Base-by-base conservation (phyloP, 2,113 vertebrate genomes). In the Mirounga angustirostris region DNA sequence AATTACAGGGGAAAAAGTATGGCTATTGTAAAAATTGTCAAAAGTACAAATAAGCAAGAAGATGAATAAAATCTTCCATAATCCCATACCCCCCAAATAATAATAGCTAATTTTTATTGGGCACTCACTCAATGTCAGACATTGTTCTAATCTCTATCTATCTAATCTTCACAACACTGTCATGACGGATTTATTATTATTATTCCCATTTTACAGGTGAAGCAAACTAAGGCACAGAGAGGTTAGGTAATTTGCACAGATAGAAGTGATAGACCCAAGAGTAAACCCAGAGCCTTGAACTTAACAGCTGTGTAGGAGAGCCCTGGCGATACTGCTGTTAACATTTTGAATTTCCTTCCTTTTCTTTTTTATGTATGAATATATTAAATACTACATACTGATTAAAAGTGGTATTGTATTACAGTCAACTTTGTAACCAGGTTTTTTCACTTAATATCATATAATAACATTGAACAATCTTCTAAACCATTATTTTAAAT, bases 401-500 rank as follows among this genome's bases (percentile, higher is more conserved):
- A 76, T 79, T 46, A 19, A 73, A 61, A 92, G 56, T 92, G 36
- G 3, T 69, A 59, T 50, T 81, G 7, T 56, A 65, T 91, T 69
- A 65, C 8, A 43, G 8, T 95, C 30, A 81, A 52, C 28, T 81
- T 87, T 89, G 63, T 81, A 79, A 56, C 19, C 40, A 50, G 43
- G 1, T 36, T 81, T 94, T 89, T 95, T 40, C 8, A 79, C 18
- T 92, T 52, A 90, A 54, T 9, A 16, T 30, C 82, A 28, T 9
- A 15, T 43, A 82, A 28, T 13, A 59, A 3, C 26, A 67, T 21
- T 61, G 21, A 65, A 40, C 73, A 46, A 79, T 94, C 28, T 79
- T 58, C 83, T 78, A 80, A 87, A 50, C 6, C 46, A 85, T 92
- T 82, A 73, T 92, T 95, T 86, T 94, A 65, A 95, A 59, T 54